Evolutionary conservation across 1,140 invertebrate species (phyloP).

Genomic region (Chrysopa pallens): DNA sequence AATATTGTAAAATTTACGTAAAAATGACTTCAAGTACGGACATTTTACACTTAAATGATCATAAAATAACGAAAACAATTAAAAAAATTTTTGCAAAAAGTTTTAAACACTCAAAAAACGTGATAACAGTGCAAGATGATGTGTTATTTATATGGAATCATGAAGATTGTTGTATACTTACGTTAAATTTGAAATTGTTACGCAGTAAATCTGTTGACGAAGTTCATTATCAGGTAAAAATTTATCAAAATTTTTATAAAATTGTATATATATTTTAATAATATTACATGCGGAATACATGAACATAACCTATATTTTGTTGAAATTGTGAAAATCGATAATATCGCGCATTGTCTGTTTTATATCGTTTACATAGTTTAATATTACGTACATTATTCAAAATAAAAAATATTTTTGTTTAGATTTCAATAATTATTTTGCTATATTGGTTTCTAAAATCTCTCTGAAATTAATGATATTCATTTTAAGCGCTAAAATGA

Average conservation of each 20-base stretch:
- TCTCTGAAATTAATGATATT: too few relatives aligned
- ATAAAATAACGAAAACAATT: slow-evolving; percentile 36
- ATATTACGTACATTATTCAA: too few relatives aligned
- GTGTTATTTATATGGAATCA: slow-evolving; percentile 44
- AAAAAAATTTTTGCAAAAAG: slow-evolving; percentile 29
- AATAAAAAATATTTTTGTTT: too few relatives aligned
- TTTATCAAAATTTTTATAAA: not conserved
- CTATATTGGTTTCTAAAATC: too few relatives aligned
- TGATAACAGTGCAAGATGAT: slow-evolving; percentile 39
- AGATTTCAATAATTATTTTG: too few relatives aligned
- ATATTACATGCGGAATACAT: slow-evolving; percentile 1
- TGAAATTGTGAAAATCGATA: slow-evolving; percentile 1
- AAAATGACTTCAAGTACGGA: slow-evolving; percentile 9
- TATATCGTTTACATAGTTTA: too few relatives aligned
- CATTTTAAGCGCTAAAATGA: too few relatives aligned
- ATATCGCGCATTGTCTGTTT: too few relatives aligned
- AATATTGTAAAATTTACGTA: too few relatives aligned
- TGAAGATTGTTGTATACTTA: slow-evolving; percentile 37
- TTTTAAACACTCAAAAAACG: slow-evolving; percentile 36
- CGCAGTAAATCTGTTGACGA: slow-evolving; percentile 26
- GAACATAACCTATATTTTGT: slow-evolving; percentile 3
- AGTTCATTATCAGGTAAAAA: slow-evolving; percentile 35
- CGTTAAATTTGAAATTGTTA: slow-evolving; percentile 35
- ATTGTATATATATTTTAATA: not conserved
- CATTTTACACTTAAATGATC: slow-evolving; percentile 27